Base-by-base conservation (phyloP, 2,797 vertebrate genomes). In the Lacerta viridis region DNA sequence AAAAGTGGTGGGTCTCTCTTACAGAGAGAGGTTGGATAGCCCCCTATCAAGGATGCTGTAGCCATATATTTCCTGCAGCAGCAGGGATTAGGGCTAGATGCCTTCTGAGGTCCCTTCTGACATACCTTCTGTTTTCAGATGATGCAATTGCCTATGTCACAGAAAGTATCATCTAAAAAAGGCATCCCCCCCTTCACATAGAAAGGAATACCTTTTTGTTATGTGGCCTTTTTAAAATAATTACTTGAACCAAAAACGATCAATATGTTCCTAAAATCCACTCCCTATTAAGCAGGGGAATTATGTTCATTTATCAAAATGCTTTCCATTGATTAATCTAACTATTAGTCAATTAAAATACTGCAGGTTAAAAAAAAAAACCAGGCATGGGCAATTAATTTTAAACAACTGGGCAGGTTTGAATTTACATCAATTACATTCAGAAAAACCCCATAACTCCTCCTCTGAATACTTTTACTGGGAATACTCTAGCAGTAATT, bases 371-470 rank as follows among this genome's bases (percentile, higher is more conserved):
- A 33, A 50, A 55, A 23, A 23, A 59, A 50, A 36, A 66, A 80
- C 79, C 88, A 92, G 91, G 90, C 91, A 4, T 68, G 71, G 50
- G 2, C 29, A 92, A 77, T 87, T 79, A 55, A 85, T 90, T 74
- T 77, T 72, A 83, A 85, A 33, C 20, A 39, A 83, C 18, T 69
- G 36, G 71, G 80, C 80, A 87, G 66, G 39, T 84, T 90, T 93
- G 36, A 85, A n/a, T 41, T 18, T 41, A 2, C 13, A 77, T 64
- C 15, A 75, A 9, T 85, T 39, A 61, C 23, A 59, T 39, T 33
- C 8, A 33, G 17, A 25, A 33, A 9, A 64, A 90, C 33, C 92
- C 4, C 71, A 59, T 78, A 68, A 75, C 76, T 88, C 36, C 88
- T 74, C 86, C 84, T 33, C 9, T 77, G 27, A 5, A 84, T 29